Evolutionary conservation across 37 sponge, comb jelly and placozoan species (phyloP).

Genomic region (Beroe forskalii): DNA sequence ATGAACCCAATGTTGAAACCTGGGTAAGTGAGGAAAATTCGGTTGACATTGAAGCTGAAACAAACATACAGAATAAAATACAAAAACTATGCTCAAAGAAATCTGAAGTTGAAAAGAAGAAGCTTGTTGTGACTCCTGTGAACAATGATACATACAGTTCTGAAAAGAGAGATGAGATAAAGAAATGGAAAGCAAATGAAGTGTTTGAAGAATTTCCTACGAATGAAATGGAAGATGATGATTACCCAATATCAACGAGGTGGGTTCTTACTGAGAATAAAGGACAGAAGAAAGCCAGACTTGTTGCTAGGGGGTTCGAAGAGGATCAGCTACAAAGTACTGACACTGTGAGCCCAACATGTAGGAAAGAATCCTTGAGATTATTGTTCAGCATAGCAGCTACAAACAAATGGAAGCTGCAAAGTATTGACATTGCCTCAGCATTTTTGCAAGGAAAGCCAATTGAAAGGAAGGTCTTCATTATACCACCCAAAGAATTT

Average conservation of each 20-base stretch:
- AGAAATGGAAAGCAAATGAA: not conserved
- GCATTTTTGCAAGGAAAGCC: not conserved
- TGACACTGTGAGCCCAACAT: not conserved
- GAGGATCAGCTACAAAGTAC: not conserved
- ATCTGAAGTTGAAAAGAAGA: no score
- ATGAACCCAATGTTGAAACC: no score
- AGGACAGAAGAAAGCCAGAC: not conserved
- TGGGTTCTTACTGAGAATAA: not conserved
- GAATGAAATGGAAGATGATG: not conserved
- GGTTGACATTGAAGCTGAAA: no score
- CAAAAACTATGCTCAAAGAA: no score
- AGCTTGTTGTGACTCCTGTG: no score
- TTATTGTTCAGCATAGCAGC: not conserved
- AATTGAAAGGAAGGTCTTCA: not conserved
- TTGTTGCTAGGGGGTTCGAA: not conserved
- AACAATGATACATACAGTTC: no score
- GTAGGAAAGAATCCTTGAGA: not conserved
- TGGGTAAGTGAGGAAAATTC: no score
- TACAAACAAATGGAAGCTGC: not conserved
- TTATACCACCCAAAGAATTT: not conserved
- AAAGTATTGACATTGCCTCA: not conserved
- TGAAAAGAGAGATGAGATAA: not conserved
- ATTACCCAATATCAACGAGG: not conserved
- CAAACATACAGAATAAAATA: no score
- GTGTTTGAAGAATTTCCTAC: not conserved